Conservation (phyloP, 2,113 vertebrate genomes). For the Azemiops feae region DNA sequence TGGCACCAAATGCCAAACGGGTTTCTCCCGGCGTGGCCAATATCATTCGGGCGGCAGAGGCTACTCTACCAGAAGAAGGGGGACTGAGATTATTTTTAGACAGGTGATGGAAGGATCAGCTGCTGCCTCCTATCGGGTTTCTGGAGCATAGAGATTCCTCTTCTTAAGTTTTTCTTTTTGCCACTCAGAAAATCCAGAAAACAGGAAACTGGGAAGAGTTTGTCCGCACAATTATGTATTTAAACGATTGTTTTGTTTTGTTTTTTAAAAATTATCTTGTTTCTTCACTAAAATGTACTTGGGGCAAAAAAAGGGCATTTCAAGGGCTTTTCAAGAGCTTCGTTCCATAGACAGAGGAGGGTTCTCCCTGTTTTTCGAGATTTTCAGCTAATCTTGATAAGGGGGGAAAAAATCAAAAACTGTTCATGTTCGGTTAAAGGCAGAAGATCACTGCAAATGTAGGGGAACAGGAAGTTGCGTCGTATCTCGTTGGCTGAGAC, state of each 20-base stretch:
- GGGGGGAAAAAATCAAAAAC: neutral
- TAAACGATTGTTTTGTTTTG: neutral
- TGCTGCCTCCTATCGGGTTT: conserved; percentile 86
- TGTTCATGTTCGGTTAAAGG: neutral
- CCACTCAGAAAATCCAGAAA: conserved; percentile 33
- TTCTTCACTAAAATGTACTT: neutral
- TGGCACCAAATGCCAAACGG: conserved; percentile 48
- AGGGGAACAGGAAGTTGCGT: neutral
- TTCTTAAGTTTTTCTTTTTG: conserved; percentile 54
- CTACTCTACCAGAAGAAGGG: conserved; percentile 48
- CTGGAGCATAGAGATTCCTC: conserved; percentile 66
- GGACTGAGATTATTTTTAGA: conserved; percentile 90
- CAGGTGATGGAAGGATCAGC: conserved; percentile 79
- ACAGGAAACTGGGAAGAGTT: conserved; percentile 67
- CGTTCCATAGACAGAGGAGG: neutral
- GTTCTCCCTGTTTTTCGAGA: neutral
- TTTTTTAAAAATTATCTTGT: neutral
- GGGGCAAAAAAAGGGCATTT: neutral
- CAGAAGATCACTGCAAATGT: neutral
- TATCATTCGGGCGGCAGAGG: conserved; percentile 56
- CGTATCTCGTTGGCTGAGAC: neutral
- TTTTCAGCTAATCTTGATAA: neutral
- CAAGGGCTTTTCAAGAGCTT: neutral
- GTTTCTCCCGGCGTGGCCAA: conserved; percentile 53
- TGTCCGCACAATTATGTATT: conserved; percentile 24